Percentiles rank a stretch among this genome's conserved stretches.
Conservation (phyloP, 2,888 invertebrate genomes). For the Oscheius onirici region DNA sequence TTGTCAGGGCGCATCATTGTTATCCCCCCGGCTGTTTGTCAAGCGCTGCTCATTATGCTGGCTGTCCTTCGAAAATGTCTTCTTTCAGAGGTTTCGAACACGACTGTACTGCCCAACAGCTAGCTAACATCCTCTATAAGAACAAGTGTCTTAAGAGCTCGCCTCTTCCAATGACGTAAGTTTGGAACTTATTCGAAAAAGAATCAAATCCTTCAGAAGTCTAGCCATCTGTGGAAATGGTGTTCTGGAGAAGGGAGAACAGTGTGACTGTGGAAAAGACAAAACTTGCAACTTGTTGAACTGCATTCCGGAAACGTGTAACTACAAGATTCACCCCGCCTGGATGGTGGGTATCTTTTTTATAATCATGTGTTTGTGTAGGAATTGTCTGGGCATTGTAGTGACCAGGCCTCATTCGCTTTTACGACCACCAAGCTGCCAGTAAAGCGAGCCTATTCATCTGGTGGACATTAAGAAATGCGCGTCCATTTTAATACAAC, state of each 20-base stretch:
- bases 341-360: constrained; percentile 39
- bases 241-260: constrained; percentile 49
- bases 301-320: constrained; percentile 60
- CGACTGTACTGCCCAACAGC: constrained; percentile 67
- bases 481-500: no score
- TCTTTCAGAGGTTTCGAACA: constrained; percentile 69
- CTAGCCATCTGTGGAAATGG: constrained; percentile 37
- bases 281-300: constrained; percentile 55
- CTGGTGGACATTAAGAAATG: no score
- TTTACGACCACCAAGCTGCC: no score
- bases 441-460: no score
- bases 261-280: constrained; percentile 67
- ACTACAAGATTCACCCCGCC: constrained; percentile 47
- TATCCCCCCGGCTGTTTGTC: no score
- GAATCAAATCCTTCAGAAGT: not conserved
- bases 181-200: not conserved
- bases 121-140: constrained; percentile 63
- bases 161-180: constrained; percentile 21
- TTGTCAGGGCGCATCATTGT: no score
- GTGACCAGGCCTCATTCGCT: no score
- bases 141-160: constrained; percentile 58
- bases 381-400: no score
- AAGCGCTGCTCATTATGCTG: no score
- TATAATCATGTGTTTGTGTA: no score
- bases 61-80: not conserved